A percentile compares a stretch with the other conserved stretches of the same genome.
Evolutionary conservation across 2,888 invertebrate genomes (phyloP).

Genomic region (Chloroclysta siterata): DNA sequence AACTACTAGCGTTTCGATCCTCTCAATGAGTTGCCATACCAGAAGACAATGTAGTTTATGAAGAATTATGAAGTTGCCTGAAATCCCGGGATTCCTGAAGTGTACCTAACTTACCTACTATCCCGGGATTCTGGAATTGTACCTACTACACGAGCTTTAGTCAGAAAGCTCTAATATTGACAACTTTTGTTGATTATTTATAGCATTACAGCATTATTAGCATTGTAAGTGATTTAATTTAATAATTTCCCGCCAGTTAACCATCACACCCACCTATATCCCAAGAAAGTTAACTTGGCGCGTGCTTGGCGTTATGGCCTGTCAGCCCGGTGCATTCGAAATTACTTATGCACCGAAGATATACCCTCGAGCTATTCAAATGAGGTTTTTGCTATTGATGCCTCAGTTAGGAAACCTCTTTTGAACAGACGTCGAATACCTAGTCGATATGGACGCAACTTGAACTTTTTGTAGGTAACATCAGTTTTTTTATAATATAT

Average conservation of each 20-base stretch:
- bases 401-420: constrained; percentile 45
- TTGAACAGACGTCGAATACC: constrained; percentile 30
- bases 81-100: constrained; percentile 5
- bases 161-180: too few species aligned
- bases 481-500: too few species aligned
- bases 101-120: background rate
- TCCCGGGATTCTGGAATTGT: constrained; percentile 1
- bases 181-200: too few species aligned
- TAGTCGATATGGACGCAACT: constrained; percentile 29
- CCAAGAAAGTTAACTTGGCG: constrained; percentile 37
- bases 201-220: background rate
- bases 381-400: constrained; percentile 61
- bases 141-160: background rate
- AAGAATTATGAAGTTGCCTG: constrained; percentile 24
- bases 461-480: background rate
- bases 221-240: background rate
- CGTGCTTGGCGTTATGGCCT: constrained; percentile 47
- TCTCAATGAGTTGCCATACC: too few species aligned
- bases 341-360: constrained; percentile 63
- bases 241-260: constrained; percentile 1
- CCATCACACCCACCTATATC: constrained; percentile 12
- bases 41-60: too few species aligned
- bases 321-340: constrained; percentile 48
- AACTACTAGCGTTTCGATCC: too few species aligned
- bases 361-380: constrained; percentile 63